A percentile compares a stretch with the other conserved stretches of the same genome.
Evolutionary conservation across 2,113 vertebrate genomes (phyloP).

Genomic region (Cryptotis parvus): DNA sequence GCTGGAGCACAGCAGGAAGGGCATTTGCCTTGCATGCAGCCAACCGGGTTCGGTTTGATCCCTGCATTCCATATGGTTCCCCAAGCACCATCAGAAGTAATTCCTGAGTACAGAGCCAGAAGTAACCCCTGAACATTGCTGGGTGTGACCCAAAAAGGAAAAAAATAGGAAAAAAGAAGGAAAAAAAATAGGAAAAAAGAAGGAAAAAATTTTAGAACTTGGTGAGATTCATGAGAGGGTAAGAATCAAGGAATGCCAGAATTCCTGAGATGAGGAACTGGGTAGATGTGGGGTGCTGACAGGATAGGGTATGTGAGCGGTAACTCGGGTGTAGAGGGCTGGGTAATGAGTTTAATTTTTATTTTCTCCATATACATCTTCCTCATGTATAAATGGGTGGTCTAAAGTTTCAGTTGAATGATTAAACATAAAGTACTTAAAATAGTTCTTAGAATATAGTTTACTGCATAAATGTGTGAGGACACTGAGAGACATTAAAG

Average conservation of each 20-base stretch:
- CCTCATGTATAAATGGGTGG: background rate
- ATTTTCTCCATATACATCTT: background rate
- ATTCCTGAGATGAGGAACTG: background rate
- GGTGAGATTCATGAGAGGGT: background rate
- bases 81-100: too few relatives aligned
- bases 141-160: too few relatives aligned
- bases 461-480: background rate
- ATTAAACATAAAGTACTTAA: background rate
- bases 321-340: background rate
- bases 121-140: too few relatives aligned
- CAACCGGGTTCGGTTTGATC: too few relatives aligned
- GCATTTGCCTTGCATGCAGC: too few relatives aligned
- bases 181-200: too few relatives aligned
- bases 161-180: too few relatives aligned
- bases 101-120: too few relatives aligned
- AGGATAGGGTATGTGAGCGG: too few relatives aligned
- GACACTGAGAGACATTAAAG: too few relatives aligned
- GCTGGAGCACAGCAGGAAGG: too few relatives aligned
- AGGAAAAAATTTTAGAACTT: background rate
- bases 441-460: background rate
- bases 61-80: too few relatives aligned
- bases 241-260: background rate
- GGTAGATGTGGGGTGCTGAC: background rate
- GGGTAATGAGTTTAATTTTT: background rate
- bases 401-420: background rate